A percentile compares a stretch with the other conserved stretches of the same genome.
These are phyloP conservation scores for Achlya flavicornis DNA, from an alignment of 2,888 invertebrate genomes.

Conservation along the genomic window DNA sequence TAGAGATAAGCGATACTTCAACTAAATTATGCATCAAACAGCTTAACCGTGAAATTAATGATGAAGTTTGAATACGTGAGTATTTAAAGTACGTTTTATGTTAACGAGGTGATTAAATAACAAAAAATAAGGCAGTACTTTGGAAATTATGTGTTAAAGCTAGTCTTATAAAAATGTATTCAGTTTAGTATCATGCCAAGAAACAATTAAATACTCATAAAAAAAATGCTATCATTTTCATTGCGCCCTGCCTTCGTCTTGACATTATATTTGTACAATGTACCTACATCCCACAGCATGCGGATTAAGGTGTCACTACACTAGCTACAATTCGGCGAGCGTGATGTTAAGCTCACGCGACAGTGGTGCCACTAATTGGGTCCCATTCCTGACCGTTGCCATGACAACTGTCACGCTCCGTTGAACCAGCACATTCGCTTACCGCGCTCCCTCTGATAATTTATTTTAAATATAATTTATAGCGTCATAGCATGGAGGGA, in stretches of 20 bases:
- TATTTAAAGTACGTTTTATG: not conserved
- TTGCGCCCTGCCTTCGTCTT: too few relatives aligned
- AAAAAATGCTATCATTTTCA: too few relatives aligned
- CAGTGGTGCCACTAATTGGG: slow-evolving; percentile 50
- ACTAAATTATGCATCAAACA: not conserved
- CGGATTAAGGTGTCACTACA: slow-evolving; percentile 5
- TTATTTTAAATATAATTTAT: slow-evolving; percentile 5
- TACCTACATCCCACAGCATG: not conserved
- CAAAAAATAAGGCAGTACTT: too few relatives aligned
- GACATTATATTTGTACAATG: too few relatives aligned
- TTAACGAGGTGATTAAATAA: too few relatives aligned
- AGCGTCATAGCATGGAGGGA: not conserved
- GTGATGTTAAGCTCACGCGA: slow-evolving; percentile 42
- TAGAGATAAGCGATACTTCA: not conserved
- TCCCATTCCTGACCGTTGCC: slow-evolving; percentile 24
- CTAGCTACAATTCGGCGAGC: slow-evolving; percentile 14
- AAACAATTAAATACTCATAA: too few relatives aligned
- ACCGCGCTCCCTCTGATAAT: not conserved
- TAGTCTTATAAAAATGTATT: too few relatives aligned
- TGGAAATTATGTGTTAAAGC: too few relatives aligned
- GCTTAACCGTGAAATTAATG: not conserved
- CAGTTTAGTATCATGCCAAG: too few relatives aligned
- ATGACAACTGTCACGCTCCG: slow-evolving; percentile 32
- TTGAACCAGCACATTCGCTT: slow-evolving; percentile 21
- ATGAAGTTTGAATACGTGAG: not conserved